A percentile compares a stretch with the other conserved stretches of the same genome.
phyloP scores from a whole-genome alignment of 2,113 vertebrate genomes.

The Labeo catla region DNA sequence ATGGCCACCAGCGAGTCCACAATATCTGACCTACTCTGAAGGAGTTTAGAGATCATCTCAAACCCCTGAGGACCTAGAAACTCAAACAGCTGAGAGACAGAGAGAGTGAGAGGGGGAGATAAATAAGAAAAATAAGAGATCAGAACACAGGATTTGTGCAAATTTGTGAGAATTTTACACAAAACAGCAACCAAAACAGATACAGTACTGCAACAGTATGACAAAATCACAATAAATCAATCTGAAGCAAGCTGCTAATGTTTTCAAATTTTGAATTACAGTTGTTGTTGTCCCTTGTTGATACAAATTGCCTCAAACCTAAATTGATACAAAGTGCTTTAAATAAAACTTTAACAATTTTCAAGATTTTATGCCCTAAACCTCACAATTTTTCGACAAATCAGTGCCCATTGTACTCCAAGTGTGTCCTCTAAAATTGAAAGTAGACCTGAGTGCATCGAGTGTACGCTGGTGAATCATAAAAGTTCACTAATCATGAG shows the following conservation, averaged over 20 bases:
- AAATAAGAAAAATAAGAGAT: not conserved
- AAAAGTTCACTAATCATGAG: not conserved
- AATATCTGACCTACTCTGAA: conserved; percentile 85
- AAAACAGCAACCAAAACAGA: not conserved
- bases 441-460: not conserved
- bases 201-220: not conserved
- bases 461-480: not conserved
- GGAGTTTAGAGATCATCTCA: conserved; percentile 91
- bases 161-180: not conserved
- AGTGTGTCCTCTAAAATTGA: not conserved
- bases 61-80: conserved; percentile 92
- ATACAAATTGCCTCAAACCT: not conserved
- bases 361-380: not conserved
- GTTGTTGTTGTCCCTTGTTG: not conserved
- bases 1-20: conserved; percentile 81
- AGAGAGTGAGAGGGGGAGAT: conserved; percentile 6
- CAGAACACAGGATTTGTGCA: not conserved
- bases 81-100: conserved; percentile 85
- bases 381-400: not conserved
- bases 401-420: not conserved
- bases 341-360: no score
- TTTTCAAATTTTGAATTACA: not conserved
- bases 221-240: not conserved
- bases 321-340: no score
- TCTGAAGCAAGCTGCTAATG: not conserved